Evolutionary conservation across 2,797 vertebrate species (phyloP).

Genomic region (Pagetopsis macropterus): DNA sequence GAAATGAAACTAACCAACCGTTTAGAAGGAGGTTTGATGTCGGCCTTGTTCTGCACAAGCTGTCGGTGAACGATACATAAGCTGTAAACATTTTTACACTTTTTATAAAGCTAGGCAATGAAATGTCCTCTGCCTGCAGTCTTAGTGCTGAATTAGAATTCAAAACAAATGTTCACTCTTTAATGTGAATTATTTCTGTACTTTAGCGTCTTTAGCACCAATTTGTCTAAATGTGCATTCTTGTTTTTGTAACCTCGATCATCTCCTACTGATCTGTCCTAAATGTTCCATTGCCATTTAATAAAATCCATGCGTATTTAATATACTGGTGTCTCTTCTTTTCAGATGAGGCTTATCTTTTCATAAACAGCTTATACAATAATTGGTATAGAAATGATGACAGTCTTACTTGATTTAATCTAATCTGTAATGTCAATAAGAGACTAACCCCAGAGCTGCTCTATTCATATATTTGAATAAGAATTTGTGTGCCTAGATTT

Average conservation of each 20-base stretch:
- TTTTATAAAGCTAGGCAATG: background rate
- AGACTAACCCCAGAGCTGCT: background rate
- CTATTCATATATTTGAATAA: background rate
- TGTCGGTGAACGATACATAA: background rate
- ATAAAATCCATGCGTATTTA: slow-evolving; percentile 45
- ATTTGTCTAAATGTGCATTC: background rate
- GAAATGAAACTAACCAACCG: background rate
- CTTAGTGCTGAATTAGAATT: background rate
- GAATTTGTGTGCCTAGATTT: background rate
- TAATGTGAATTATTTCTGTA: slow-evolving; percentile 18
- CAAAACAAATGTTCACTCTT: background rate
- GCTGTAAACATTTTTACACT: background rate
- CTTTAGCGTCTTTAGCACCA: background rate
- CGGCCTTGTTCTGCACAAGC: background rate
- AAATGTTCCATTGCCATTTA: slow-evolving; percentile 26
- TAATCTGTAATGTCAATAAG: slow-evolving; percentile 1
- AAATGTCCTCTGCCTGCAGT: background rate
- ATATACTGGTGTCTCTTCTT: slow-evolving; percentile 1
- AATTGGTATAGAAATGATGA: background rate
- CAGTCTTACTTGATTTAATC: background rate
- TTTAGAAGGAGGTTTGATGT: background rate
- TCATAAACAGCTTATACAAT: slow-evolving; percentile 2
- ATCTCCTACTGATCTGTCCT: background rate
- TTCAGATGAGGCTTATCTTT: background rate
- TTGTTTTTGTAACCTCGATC: background rate